Evolutionary conservation across 2,797 vertebrate genomes (phyloP).

Genomic region (Morus bassanus): DNA sequence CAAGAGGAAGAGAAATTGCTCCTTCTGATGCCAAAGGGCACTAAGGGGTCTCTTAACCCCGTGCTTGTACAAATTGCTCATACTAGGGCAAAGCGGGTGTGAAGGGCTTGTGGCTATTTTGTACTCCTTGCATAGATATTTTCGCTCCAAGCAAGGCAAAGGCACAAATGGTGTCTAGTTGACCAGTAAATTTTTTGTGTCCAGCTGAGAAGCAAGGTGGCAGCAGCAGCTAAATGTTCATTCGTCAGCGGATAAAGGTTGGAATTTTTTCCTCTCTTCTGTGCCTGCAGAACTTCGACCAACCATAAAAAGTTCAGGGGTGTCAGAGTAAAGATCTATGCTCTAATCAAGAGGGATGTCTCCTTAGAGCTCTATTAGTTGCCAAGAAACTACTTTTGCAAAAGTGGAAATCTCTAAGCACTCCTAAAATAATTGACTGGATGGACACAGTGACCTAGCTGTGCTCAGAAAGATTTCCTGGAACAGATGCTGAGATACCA

Average conservation of each 20-base stretch:
- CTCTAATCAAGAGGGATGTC: constrained; percentile 64
- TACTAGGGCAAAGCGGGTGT: background rate
- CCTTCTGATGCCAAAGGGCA: background rate
- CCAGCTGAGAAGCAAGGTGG: constrained; percentile 55
- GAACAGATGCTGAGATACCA: constrained; percentile 28
- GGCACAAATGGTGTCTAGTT: background rate
- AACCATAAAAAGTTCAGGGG: constrained; percentile 3
- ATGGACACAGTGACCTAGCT: constrained; percentile 35
- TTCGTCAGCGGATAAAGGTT: background rate
- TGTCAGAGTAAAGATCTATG: constrained; percentile 59
- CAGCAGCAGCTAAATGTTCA: constrained; percentile 43
- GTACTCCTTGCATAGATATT: background rate
- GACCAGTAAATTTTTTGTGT: background rate
- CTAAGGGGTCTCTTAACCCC: background rate
- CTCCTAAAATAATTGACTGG: constrained; percentile 70
- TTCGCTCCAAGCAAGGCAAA: background rate
- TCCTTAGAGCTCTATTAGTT: constrained; percentile 66
- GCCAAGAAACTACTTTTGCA: constrained; percentile 73
- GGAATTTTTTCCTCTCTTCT: background rate
- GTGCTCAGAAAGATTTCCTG: constrained; percentile 38
- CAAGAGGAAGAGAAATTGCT: background rate
- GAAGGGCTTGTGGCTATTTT: accelerated
- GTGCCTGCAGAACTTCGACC: background rate
- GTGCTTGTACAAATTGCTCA: background rate
- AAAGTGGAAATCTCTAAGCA: constrained; percentile 62